Evolutionary conservation across 2,888 invertebrate species (phyloP).

Genomic region (Macrosiphum euphorbiae): DNA sequence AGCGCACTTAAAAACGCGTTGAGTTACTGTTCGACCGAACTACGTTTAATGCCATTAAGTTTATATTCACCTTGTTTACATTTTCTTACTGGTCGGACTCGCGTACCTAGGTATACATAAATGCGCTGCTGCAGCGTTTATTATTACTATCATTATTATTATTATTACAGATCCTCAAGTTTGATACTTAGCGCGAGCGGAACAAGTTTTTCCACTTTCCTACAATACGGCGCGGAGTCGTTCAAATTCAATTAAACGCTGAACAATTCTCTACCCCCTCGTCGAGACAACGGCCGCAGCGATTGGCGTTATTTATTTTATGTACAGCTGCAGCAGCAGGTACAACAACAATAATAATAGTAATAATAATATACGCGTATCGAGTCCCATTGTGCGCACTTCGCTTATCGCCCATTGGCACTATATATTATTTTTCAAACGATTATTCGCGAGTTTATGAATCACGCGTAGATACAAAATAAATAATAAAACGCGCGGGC

Average conservation of each 20-base stretch:
- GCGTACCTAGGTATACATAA: neutral
- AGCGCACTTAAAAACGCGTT: conserved; percentile 4
- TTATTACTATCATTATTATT: neutral
- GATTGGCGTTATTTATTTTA: neutral
- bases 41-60: conserved; percentile 7
- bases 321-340: neutral
- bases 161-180: conserved; percentile 34
- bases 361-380: neutral
- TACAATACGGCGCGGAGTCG: neutral
- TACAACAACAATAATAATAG: neutral
- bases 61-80: conserved; percentile 45
- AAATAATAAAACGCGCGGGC: neutral
- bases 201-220: conserved; percentile 54
- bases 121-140: neutral
- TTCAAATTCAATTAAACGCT: conserved; percentile 50
- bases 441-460: conserved; percentile 33
- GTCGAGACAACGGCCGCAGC: neutral
- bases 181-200: conserved; percentile 31
- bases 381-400: neutral
- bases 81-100: neutral
- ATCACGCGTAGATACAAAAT: neutral
- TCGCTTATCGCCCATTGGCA: neutral
- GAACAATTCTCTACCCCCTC: conserved; percentile 8
- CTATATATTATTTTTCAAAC: neutral
- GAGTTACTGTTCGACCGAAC: neutral